A percentile compares a stretch with the other conserved stretches of the same genome.
Evolutionary conservation across 2,113 vertebrate genomes (phyloP).

Genomic region (Megaceryle maxima): DNA sequence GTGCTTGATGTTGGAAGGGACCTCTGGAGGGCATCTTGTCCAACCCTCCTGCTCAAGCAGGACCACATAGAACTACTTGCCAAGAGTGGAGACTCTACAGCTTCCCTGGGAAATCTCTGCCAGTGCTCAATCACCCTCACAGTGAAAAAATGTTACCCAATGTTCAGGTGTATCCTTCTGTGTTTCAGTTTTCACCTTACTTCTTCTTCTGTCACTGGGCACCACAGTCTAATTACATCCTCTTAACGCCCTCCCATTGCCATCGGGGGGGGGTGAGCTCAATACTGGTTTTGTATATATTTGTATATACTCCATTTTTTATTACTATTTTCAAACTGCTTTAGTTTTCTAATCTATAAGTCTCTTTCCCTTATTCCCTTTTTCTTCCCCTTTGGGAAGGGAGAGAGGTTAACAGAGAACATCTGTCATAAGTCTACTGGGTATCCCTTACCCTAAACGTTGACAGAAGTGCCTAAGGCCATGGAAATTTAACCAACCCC

Average conservation of each 20-base stretch:
- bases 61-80: background rate
- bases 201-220: background rate
- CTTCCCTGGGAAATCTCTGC: background rate
- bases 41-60: background rate
- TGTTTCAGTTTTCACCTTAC: background rate
- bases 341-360: too few species aligned
- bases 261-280: too few species aligned
- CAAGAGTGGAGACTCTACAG: background rate
- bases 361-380: too few species aligned
- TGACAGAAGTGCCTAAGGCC: background rate
- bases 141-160: background rate
- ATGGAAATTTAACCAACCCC: background rate
- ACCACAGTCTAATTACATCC: background rate
- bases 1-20: background rate
- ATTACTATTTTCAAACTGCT: too few species aligned
- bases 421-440: too few species aligned
- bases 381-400: too few species aligned
- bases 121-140: background rate
- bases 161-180: background rate
- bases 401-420: too few species aligned
- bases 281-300: too few species aligned
- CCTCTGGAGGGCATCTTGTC: background rate
- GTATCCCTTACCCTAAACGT: background rate
- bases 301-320: too few species aligned
- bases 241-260: background rate